A percentile compares a stretch with the other conserved stretches of the same genome.
phyloP scores from a whole-genome alignment of 2,113 vertebrate species.

The Pedionomus torquatus region DNA sequence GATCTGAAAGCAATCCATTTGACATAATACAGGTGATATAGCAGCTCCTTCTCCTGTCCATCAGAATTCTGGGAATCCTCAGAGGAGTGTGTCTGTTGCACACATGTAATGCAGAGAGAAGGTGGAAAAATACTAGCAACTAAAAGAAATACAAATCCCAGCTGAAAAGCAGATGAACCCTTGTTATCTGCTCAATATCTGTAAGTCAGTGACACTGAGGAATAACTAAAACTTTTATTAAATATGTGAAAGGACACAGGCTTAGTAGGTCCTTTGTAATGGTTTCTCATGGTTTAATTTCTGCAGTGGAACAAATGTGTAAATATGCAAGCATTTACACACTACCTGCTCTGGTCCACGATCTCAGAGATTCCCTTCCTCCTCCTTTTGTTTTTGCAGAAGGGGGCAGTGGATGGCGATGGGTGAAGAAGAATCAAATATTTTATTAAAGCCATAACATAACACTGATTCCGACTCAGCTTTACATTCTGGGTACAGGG shows the following conservation, averaged over 20 bases:
- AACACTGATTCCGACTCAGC: not conserved
- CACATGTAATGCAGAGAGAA: not conserved
- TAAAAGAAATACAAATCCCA: not conserved
- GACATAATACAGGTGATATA: not conserved
- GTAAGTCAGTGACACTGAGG: not conserved
- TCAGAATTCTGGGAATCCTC: not conserved
- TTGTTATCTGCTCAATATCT: not conserved
- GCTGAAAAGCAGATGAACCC: not conserved
- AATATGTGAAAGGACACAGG: not conserved
- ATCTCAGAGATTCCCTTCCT: not conserved
- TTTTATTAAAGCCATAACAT: not conserved
- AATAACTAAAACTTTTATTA: not conserved
- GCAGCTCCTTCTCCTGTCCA: not conserved
- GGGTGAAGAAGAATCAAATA: not conserved
- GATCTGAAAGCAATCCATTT: not conserved
- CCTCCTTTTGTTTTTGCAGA: not conserved
- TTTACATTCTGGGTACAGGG: not conserved
- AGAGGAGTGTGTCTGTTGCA: fast-evolving
- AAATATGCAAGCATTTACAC: not conserved
- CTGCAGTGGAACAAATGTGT: not conserved
- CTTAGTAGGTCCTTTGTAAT: not conserved
- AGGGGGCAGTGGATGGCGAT: not conserved
- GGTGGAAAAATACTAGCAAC: not conserved
- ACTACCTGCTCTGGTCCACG: not conserved
- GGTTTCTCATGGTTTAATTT: not conserved